Percentiles rank a stretch among this genome's conserved stretches.
phyloP scores from a whole-genome alignment of 2,113 vertebrate genomes.

The Glaucomys volans region DNA sequence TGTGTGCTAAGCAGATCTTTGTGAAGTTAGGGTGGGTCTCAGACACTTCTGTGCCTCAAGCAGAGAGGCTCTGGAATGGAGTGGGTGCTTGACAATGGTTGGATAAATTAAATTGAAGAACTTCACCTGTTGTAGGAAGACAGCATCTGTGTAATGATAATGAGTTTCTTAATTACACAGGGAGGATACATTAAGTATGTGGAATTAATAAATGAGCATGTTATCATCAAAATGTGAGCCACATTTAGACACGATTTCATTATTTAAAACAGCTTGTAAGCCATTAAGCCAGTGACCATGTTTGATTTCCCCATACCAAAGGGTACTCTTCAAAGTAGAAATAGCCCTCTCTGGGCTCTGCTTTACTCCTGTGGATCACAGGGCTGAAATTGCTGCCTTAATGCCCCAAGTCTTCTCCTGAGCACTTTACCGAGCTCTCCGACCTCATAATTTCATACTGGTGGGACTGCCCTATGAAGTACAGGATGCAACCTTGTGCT shows the following conservation, averaged over 20 bases:
- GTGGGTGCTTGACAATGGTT: neutral
- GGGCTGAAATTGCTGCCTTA: neutral
- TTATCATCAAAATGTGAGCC: conserved; percentile 49
- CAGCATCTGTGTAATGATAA: conserved; percentile 61
- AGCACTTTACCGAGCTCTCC: neutral
- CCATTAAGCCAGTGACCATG: conserved; percentile 10
- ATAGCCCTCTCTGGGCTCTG: rapidly evolving
- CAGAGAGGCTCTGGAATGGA: neutral
- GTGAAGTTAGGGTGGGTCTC: neutral
- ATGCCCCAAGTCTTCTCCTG: neutral
- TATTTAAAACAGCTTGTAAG: conserved; percentile 57
- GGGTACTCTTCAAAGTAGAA: conserved; percentile 27
- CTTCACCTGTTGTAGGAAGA: conserved; percentile 56
- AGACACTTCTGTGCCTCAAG: neutral
- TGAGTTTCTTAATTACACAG: conserved; percentile 62
- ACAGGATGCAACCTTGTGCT: neutral
- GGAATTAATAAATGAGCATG: conserved; percentile 46
- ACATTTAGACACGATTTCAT: conserved; percentile 44
- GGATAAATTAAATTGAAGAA: conserved; percentile 45
- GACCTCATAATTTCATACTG: neutral
- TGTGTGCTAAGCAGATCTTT: neutral
- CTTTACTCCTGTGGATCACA: neutral
- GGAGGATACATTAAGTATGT: neutral
- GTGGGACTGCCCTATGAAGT: neutral
- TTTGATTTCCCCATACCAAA: conserved; percentile 24